Evolutionary conservation across 2,113 vertebrate genomes (phyloP), one percentile per base, ranked within the genome.

Genomic region (Myiopsitta monachus): DNA sequence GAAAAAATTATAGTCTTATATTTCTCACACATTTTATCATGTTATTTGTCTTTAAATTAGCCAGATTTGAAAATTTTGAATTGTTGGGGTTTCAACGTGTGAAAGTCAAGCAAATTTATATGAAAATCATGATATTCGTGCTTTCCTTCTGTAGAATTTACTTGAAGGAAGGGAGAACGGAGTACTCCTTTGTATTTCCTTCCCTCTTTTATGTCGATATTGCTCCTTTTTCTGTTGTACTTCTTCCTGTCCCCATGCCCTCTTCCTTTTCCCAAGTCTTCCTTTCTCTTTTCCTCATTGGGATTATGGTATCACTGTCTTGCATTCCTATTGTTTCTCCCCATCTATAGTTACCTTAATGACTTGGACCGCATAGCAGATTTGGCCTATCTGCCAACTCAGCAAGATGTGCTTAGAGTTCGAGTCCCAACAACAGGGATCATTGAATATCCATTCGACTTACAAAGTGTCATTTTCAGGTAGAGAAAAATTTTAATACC

Each of bases 381-480:
- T 94, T 97, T 93, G 1, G 79, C 97, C 90, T 98, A 98, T 93
- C 97, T 98, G 88, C 98, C 98, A 91, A 98, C 98, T 61, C 98
- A 98, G 79, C 98, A 98, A 96, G 98, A 98, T 83, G 98, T 98
- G 87, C 98, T 98, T 81, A 97, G 98, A 97, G 98, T 98, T 96
- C 97, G 98, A 97, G 98, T 98, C 87, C 98, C 98, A 95, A 98
- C 98, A 91, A 98, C 98, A 95, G 98, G 98, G 76, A 98, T 98
- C 88, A 98, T 98, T 95, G 98, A 98, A 96, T 99, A 99, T 94
- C 99, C 99, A 18, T 99, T 99, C 51, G 99, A 99, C 97, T 98
- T 99, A 97, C 99, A 99, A 98, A 99, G 99, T 54, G 98, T 99
- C 97, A 99, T 99, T 97, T 99, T 99, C 98, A 99, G 99, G 99